Percentiles rank a stretch among this genome's conserved stretches.
These are phyloP conservation scores for Tetramorium parvispinum DNA, from an alignment of 1,140 invertebrate species.

Conservation along the genomic window DNA sequence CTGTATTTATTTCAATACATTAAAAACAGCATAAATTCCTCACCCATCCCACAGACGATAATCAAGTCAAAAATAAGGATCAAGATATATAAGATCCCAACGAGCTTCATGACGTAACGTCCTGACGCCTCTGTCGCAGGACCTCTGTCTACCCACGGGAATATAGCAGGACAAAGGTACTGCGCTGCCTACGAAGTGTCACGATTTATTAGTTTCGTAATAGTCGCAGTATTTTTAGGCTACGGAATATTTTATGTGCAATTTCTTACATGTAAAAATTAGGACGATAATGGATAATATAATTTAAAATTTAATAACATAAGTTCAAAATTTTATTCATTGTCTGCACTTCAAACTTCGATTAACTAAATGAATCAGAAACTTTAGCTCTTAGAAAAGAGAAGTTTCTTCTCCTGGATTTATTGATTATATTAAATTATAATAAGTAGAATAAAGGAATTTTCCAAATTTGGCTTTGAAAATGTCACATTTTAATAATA, in stretches of 20 bases:
- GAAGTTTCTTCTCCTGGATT: neutral
- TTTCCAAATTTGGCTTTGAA: neutral
- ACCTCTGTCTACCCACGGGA: constrained; percentile 95
- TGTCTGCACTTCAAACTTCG: neutral
- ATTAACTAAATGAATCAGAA: neutral
- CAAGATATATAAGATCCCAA: constrained; percentile 92
- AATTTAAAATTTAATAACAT: neutral
- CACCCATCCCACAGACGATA: constrained; percentile 91
- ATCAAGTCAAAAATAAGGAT: constrained; percentile 94
- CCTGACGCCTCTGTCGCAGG: constrained; percentile 94
- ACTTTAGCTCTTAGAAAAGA: neutral
- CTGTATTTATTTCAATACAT: neutral
- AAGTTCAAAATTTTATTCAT: neutral
- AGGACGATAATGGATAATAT: neutral
- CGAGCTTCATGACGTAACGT: constrained; percentile 94
- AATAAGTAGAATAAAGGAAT: neutral
- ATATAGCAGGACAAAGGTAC: constrained; percentile 93
- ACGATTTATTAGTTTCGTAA: constrained; percentile 22
- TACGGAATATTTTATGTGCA: neutral
- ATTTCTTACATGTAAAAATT: neutral
- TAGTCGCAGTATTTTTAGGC: neutral
- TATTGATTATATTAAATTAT: neutral
- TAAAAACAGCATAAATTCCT: constrained; percentile 43
- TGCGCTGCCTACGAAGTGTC: constrained; percentile 88
- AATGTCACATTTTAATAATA: neutral